A percentile compares a stretch with the other conserved stretches of the same genome.
Evolutionary conservation across 2,797 vertebrate genomes (phyloP).

Genomic region (Enteromius viviparus): DNA sequence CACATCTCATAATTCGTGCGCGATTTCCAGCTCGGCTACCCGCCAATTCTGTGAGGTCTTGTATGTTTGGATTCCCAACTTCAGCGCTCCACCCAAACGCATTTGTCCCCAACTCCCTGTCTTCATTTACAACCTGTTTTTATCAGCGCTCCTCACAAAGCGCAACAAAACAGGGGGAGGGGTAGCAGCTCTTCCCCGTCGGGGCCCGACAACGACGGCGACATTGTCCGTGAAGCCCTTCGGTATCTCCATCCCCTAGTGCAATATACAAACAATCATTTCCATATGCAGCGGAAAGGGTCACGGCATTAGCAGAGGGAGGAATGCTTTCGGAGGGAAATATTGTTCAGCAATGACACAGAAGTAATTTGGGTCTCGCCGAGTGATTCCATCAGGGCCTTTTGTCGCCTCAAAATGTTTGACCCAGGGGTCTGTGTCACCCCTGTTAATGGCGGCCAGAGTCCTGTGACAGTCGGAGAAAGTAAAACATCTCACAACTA

Average conservation of each 20-base stretch:
- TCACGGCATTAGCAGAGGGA: slow-evolving; percentile 80
- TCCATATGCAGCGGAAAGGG: slow-evolving; percentile 78
- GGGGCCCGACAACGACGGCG: slow-evolving; percentile 69
- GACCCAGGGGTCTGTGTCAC: slow-evolving; percentile 85
- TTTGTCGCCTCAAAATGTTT: slow-evolving; percentile 86
- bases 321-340: slow-evolving; percentile 82
- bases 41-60: slow-evolving; percentile 73
- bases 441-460: slow-evolving; percentile 79
- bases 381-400: slow-evolving; percentile 82
- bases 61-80: slow-evolving; percentile 82
- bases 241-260: slow-evolving; percentile 78
- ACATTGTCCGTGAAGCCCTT: slow-evolving; percentile 82
- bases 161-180: slow-evolving; percentile 82
- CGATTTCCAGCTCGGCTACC: background rate
- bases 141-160: slow-evolving; percentile 83
- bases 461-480: slow-evolving; percentile 83
- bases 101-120: slow-evolving; percentile 78
- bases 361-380: slow-evolving; percentile 86
- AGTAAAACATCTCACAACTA: slow-evolving; percentile 86
- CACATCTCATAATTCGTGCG: background rate
- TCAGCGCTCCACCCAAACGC: slow-evolving; percentile 79
- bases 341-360: slow-evolving; percentile 88
- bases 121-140: slow-evolving; percentile 84
- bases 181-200: slow-evolving; percentile 63
- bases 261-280: slow-evolving; percentile 83